Percentiles rank a stretch among this genome's conserved stretches.
These are phyloP conservation scores for Desmophyllum pertusum DNA, from an alignment of 92 coral and sea anemone species.

Conservation along the genomic window DNA sequence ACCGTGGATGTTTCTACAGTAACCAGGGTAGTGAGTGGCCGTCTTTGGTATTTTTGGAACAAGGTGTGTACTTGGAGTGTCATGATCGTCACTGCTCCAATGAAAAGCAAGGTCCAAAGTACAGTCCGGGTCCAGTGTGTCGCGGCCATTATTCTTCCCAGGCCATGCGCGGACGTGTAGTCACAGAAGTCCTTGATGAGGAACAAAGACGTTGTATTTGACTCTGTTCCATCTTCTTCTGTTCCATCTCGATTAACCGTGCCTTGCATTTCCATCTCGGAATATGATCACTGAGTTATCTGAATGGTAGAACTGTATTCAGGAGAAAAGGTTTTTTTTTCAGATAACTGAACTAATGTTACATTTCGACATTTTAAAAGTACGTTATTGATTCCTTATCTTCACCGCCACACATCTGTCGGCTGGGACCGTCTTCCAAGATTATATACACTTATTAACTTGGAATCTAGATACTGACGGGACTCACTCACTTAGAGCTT, in stretches of 20 bases:
- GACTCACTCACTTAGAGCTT: no score
- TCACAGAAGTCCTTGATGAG: conserved; percentile 51
- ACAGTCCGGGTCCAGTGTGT: conserved; percentile 30
- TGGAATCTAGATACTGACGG: no score
- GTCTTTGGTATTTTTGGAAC: conserved; percentile 44
- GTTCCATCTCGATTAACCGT: not conserved
- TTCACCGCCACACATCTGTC: no score
- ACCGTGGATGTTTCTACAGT: conserved; percentile 57
- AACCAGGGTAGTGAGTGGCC: conserved; percentile 63
- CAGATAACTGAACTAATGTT: not conserved
- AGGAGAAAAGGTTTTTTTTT: not conserved
- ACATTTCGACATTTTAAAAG: no score
- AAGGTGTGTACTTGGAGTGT: conserved; percentile 45
- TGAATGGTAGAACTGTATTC: not conserved
- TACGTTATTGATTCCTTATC: no score
- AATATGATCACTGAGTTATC: not conserved
- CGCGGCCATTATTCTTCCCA: conserved; percentile 57
- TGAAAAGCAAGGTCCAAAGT: conserved; percentile 48
- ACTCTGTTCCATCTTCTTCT: not conserved
- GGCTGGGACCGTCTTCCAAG: no score
- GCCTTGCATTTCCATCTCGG: conserved; percentile 26
- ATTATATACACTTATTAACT: no score
- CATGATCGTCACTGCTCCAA: conserved; percentile 51
- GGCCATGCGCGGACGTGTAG: conserved; percentile 75
- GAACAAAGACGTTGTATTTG: not conserved